phyloP scores from a whole-genome alignment of 1,140 invertebrate genomes.

The Parapsyche elsis region DNA sequence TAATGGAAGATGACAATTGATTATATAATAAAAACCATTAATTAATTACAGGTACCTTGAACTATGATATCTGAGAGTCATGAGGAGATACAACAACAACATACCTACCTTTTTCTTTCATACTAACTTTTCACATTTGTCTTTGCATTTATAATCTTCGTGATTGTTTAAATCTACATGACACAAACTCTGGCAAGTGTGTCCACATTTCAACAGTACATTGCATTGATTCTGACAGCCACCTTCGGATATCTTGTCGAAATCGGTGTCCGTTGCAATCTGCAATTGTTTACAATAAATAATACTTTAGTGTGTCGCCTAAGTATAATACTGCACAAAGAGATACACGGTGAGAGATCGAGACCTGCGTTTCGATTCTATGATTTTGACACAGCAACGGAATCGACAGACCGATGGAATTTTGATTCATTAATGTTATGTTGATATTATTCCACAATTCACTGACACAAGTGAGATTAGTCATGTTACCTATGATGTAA shows the following conservation, averaged over 20 bases:
- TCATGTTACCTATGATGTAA: conserved; percentile 76
- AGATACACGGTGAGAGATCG: too few relatives aligned
- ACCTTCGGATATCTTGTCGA: conserved; percentile 65
- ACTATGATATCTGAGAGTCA: too few relatives aligned
- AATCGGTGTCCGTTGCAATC: conserved; percentile 62
- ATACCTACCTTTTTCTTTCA: too few relatives aligned
- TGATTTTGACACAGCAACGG: conserved; percentile 68
- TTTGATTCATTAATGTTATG: conserved; percentile 61
- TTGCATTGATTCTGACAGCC: conserved; percentile 65
- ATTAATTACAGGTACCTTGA: too few relatives aligned
- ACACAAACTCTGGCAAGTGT: conserved; percentile 68
- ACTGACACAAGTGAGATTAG: conserved; percentile 66
- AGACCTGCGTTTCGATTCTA: conserved; percentile 55
- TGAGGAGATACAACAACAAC: too few relatives aligned
- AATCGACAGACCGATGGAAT: conserved; percentile 63
- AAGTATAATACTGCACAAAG: too few relatives aligned
- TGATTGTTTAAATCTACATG: conserved; percentile 67
- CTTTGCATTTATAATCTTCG: conserved; percentile 60
- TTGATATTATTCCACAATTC: conserved; percentile 69
- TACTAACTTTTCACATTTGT: conserved; percentile 59
- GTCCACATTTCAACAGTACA: conserved; percentile 65
- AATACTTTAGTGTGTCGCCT: too few relatives aligned
- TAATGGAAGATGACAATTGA: too few relatives aligned
- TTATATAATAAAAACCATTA: too few relatives aligned
- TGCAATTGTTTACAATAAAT: too few relatives aligned